Base-by-base conservation (phyloP, 1,140 invertebrate species). In the Pogonus chalceus region DNA sequence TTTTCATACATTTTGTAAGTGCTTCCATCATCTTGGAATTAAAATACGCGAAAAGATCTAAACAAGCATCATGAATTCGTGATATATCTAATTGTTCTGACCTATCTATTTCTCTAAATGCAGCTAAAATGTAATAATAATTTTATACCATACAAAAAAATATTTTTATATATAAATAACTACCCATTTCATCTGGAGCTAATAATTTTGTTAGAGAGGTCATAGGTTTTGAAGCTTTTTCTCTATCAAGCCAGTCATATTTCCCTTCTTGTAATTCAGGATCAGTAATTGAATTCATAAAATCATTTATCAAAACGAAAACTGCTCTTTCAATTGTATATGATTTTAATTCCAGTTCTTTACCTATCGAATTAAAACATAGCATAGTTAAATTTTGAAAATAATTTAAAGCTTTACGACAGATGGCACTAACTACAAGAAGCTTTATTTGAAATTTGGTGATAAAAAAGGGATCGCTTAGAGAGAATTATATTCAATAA, bases 21-120 rank as follows among this genome's bases (percentile, higher is more conserved):
- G 82, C 69, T 55, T 84, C 81, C 35, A 82, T 71, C 20, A 84
- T 76, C 69, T 84, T 85, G 23, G 78, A 77, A 62, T 85, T 84
- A 61, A 85, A 88, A 65, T 81, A 84, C 9, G 78, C 78, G 66
- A 86, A 87, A 18, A 88, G 63, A 63, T 88, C 84, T 65, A 86
- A 81, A 58, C 82, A 86, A 65, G 87, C 82, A 35, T 78, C 79
- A n/a, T 84, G 78, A 9, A 83, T 73, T 49, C 75, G 75, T 54
- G 63, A 60, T 20, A 81, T 61, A 57, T 84, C 81, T 60, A 80
- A 74, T 49, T 73, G 71, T 31, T 71, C 67, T 3, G 75, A 76
- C 59, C 74, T 76, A 51, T 83, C 79, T 20, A 84, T 75, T 54
- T 76, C 71, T 55, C 70, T 65, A 56, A 83, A 82, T 35, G 78